Evolutionary conservation across 2,888 invertebrate genomes (phyloP).

Genomic region (Oscheius sp.): DNA sequence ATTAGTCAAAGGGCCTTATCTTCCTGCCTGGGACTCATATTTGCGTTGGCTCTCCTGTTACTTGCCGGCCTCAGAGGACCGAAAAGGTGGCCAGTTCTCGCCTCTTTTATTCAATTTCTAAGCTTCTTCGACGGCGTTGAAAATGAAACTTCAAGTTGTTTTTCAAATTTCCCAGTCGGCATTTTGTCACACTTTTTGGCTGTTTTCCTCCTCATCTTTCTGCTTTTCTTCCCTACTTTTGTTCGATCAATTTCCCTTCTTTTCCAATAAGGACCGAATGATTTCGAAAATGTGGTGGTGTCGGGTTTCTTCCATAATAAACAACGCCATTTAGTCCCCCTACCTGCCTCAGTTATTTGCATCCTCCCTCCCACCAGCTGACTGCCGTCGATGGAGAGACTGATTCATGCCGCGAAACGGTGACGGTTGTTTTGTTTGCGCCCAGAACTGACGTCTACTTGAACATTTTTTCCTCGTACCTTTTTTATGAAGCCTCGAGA

Average conservation of each 20-base stretch:
- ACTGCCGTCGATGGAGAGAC: neutral
- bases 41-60: slow-evolving; percentile 24
- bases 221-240: neutral
- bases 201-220: neutral
- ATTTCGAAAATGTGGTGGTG: neutral
- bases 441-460: neutral
- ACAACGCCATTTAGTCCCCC: neutral
- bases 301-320: neutral
- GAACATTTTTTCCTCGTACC: neutral
- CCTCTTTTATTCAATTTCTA: neutral
- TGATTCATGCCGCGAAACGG: neutral
- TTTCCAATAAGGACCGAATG: neutral
- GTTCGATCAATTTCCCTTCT: neutral
- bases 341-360: neutral
- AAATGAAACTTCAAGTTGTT: too few species aligned
- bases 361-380: neutral
- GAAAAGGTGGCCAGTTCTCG: neutral
- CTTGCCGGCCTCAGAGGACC: slow-evolving; percentile 9
- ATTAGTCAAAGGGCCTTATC: slow-evolving; percentile 20
- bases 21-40: slow-evolving; percentile 1
- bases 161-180: neutral
- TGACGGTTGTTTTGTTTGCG: slow-evolving; percentile 1
- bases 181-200: neutral
- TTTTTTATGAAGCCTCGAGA: neutral
- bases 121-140: neutral